A percentile compares a stretch with the other conserved stretches of the same genome.
Evolutionary conservation across 2,888 invertebrate species (phyloP).

Genomic region (Coenonympha glycerion): DNA sequence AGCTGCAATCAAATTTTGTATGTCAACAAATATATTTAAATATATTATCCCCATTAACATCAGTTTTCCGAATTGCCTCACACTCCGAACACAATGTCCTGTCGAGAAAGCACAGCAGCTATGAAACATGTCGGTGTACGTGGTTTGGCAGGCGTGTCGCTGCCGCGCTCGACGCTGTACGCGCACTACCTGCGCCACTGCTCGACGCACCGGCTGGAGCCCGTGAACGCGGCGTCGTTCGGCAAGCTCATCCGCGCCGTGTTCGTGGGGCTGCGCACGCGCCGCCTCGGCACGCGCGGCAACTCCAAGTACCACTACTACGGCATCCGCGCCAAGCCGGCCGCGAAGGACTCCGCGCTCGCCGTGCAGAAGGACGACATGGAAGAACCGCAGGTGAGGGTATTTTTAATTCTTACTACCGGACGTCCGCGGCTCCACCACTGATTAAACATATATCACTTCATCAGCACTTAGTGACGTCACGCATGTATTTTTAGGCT

Average conservation of each 20-base stretch:
- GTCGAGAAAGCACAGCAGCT: too few relatives aligned
- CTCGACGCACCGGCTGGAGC: slow-evolving; percentile 92
- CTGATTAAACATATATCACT: too few relatives aligned
- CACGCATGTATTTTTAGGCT: too few relatives aligned
- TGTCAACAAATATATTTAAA: too few relatives aligned
- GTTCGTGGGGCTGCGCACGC: slow-evolving; percentile 95
- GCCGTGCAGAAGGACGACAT: slow-evolving; percentile 19
- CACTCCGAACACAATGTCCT: too few relatives aligned
- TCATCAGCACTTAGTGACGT: too few relatives aligned
- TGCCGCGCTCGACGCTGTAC: slow-evolving; percentile 96
- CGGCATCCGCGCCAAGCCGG: slow-evolving; percentile 95
- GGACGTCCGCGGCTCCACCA: too few relatives aligned
- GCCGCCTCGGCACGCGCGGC: slow-evolving; percentile 96
- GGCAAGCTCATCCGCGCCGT: slow-evolving; percentile 99
- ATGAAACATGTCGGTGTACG: too few relatives aligned
- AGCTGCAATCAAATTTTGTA: too few relatives aligned
- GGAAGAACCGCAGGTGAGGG: slow-evolving; percentile 21
- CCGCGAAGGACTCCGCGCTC: slow-evolving; percentile 29
- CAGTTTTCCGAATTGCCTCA: too few relatives aligned
- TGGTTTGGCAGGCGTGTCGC: slow-evolving; percentile 81
- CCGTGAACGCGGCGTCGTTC: slow-evolving; percentile 99
- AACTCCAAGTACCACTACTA: slow-evolving; percentile 99
- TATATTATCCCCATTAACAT: too few relatives aligned
- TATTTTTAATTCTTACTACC: too few relatives aligned
- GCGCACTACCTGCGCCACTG: slow-evolving; percentile 98